A percentile compares a stretch with the other conserved stretches of the same genome.
phyloP scores from a whole-genome alignment of 2,113 vertebrate genomes.

The Motacilla tschutschensis region DNA sequence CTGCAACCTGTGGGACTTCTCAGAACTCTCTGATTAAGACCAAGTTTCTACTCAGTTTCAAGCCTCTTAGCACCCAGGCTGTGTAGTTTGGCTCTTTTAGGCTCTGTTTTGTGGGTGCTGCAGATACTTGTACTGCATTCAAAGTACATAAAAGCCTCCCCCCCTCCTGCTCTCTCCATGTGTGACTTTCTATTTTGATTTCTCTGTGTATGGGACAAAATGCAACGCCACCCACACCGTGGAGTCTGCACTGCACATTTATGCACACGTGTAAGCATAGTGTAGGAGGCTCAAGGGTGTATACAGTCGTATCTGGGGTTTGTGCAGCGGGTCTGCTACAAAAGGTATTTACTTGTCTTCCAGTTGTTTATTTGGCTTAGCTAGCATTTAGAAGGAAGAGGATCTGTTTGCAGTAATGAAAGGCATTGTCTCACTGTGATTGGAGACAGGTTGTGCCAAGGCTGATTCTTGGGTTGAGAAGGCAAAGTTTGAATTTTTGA shows the following conservation, averaged over 20 bases:
- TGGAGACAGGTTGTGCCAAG: neutral
- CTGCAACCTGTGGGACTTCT: neutral
- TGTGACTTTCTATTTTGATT: neutral
- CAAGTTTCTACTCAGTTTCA: neutral
- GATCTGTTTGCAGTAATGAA: neutral
- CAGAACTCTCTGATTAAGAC: neutral
- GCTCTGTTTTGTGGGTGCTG: neutral
- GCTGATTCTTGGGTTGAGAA: neutral
- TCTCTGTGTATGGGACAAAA: neutral
- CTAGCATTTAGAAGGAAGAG: neutral
- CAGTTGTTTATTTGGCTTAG: neutral
- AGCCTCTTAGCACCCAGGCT: neutral
- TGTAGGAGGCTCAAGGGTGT: neutral
- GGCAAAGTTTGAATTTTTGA: neutral
- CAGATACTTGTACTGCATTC: neutral
- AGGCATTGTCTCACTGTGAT: neutral
- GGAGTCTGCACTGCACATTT: neutral
- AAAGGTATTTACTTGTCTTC: neutral
- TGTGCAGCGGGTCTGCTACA: fast-evolving
- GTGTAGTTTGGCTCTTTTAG: neutral
- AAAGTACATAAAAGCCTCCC: neutral
- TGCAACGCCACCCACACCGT: neutral
- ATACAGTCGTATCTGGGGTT: neutral
- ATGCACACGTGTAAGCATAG: neutral
- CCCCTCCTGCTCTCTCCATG: neutral